phyloP scores from a whole-genome alignment of 53 echinoderm and acorn worm species.

The Arbacia lixula region DNA sequence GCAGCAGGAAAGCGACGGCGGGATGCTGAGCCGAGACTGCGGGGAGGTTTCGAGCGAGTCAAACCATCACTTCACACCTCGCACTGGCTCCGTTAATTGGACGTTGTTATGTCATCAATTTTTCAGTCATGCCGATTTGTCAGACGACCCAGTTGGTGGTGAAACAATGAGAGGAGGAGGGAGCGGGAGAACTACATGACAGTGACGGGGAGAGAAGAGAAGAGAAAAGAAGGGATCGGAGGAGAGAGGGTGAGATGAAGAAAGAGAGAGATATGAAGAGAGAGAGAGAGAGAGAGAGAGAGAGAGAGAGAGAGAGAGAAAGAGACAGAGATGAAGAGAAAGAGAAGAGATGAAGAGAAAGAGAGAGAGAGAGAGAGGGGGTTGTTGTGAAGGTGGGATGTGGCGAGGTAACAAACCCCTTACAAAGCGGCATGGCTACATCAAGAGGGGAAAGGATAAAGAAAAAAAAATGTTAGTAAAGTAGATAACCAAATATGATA shows the following conservation, averaged over 20 bases:
- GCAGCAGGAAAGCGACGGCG: too few relatives aligned
- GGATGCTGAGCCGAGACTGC: neutral
- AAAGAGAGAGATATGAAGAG: neutral
- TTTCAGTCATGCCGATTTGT: constrained; percentile 33
- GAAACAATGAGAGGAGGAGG: neutral
- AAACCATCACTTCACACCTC: constrained; percentile 37
- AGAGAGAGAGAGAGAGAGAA: neutral
- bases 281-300: neutral
- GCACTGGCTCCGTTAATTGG: constrained; percentile 31
- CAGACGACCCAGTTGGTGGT: constrained; percentile 8
- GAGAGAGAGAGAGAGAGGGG: neutral
- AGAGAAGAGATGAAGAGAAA: neutral
- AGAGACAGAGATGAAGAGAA: neutral
- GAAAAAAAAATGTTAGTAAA: too few relatives aligned
- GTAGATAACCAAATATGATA: too few relatives aligned
- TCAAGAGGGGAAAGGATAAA: too few relatives aligned
- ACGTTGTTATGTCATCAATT: constrained; percentile 59
- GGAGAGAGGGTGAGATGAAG: neutral
- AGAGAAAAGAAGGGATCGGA: neutral
- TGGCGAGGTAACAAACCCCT: neutral
- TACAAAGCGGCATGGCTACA: too few relatives aligned
- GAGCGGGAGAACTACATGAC: neutral
- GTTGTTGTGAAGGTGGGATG: neutral
- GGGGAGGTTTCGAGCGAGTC: neutral
- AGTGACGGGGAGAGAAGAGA: neutral